Base-by-base conservation (phyloP, 1,140 invertebrate species). In the Amyelois transitella region DNA sequence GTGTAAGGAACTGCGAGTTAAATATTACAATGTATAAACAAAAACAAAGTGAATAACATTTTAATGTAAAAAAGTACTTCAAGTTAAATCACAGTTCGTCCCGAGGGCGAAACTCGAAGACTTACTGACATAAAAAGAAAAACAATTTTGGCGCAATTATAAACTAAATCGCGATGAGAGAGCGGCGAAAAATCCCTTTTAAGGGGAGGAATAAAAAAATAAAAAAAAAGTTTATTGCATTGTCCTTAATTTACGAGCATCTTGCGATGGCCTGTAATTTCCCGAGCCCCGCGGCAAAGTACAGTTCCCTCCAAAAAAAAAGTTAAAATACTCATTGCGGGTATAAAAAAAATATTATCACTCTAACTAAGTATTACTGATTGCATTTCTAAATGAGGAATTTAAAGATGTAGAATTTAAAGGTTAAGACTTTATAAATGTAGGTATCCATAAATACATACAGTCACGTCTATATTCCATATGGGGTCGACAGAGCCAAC, bases 201-300 rank as follows among this genome's bases (percentile, higher is more conserved):
- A 48, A 17, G 45, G 45, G 32, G n/a, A n/a, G n/a, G n/a, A n/a
- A n/a, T n/a, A n/a, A n/a, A n/a, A 21, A 48, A 4, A 48, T 21
- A 48, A 12, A 48, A 20, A 48, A 45, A 48, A 48, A 48, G 45
- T 48, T 48, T 48, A 48, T 48, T 48, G 45, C 45, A 48, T 48
- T 48, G 45, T 48, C 18, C 45, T 48, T 48, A 48, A 48, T 48
- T 48, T 48, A 48, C 18, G 45, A 48, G 45, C 45, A 48, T 48
- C 45, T 22, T 48, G 45, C 45, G n/a, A 2, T 1, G 19, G 12
- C 45, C 20, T 48, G 19, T 48, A 48, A 48, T 20, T 48, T 21
- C 21, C 12, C 18, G 18, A 19, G 43, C 18, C 20, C 45, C 45
- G 45, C 2, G 19, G 45, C 45, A 6, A 48, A 12, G 18, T 38